Conservation (phyloP, 2,888 invertebrate species). For the Apodemia zela region DNA sequence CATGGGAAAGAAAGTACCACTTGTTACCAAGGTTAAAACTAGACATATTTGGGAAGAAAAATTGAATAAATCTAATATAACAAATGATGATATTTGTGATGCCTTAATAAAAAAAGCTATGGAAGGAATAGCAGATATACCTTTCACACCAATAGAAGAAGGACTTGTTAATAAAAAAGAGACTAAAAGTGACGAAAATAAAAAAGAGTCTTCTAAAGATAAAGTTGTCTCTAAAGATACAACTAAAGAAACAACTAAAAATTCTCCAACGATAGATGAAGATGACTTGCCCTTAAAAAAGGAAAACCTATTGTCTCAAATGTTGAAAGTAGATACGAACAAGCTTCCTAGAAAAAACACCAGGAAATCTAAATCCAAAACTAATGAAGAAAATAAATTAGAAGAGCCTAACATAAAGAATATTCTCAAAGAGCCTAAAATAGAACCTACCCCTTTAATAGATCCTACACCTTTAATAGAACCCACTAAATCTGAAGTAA, state of each 20-base stretch:
- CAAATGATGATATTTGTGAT: conserved; percentile 73
- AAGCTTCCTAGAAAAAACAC: conserved; percentile 9
- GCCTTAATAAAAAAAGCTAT: conserved; percentile 70
- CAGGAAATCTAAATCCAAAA: conserved; percentile 18
- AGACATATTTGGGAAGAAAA: conserved; percentile 65
- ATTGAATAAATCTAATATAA: conserved; percentile 61
- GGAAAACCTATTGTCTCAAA: neutral
- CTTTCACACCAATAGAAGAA: conserved; percentile 39
- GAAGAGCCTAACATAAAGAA: conserved; percentile 24
- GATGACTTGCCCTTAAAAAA: conserved; percentile 5
- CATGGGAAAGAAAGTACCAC: conserved; percentile 47
- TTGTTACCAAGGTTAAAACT: conserved; percentile 49
- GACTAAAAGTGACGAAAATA: neutral
- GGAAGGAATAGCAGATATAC: conserved; percentile 59
- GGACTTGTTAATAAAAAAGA: conserved; percentile 17
- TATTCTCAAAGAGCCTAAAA: conserved; percentile 15
- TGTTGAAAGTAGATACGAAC: neutral
- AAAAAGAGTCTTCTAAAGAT: neutral
- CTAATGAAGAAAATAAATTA: conserved; percentile 29
- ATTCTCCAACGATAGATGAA: conserved; percentile 1
- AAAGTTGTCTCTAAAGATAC: neutral
- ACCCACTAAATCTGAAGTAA: neutral
- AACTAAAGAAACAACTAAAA: neutral
- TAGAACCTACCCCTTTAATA: conserved; percentile 27
- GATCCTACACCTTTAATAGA: conserved; percentile 21